phyloP scores from a whole-genome alignment of 2,888 invertebrate genomes.

The Torymus texanus region DNA sequence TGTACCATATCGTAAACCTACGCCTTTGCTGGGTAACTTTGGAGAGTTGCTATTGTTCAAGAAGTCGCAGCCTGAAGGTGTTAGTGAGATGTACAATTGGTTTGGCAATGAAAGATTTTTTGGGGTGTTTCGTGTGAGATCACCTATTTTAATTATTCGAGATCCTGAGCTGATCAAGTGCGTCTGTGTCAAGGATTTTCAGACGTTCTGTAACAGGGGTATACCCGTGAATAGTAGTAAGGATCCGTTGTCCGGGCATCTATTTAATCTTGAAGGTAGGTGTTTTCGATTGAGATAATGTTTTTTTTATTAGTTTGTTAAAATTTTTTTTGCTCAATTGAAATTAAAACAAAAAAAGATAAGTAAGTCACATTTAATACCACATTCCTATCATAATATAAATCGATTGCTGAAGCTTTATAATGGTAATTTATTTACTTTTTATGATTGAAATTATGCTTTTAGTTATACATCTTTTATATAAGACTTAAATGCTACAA shows the following conservation, averaged over 20 bases:
- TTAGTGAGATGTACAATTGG: conserved; percentile 71
- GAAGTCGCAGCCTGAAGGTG: conserved; percentile 67
- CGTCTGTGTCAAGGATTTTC: conserved; percentile 69
- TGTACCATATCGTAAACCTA: conserved; percentile 68
- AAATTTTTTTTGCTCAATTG: no score
- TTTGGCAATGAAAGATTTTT: conserved; percentile 67
- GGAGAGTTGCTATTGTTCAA: conserved; percentile 66
- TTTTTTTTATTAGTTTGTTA: no score
- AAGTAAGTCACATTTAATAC: no score
- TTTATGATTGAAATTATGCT: no score
- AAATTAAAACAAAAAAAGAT: no score
- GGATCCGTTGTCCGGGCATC: conserved; percentile 72
- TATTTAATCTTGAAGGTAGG: conserved; percentile 73
- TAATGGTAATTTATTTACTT: no score
- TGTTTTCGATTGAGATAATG: no score
- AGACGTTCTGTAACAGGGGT: conserved; percentile 68
- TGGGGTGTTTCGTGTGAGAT: conserved; percentile 68
- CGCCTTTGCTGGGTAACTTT: conserved; percentile 69
- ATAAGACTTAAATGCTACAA: no score
- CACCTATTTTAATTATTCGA: conserved; percentile 68
- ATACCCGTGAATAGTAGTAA: conserved; percentile 67
- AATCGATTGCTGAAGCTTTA: no score
- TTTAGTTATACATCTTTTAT: no score
- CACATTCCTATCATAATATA: no score
- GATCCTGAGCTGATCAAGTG: conserved; percentile 70